Conservation (phyloP, 2,888 invertebrate species). For the Boloria selene region DNA sequence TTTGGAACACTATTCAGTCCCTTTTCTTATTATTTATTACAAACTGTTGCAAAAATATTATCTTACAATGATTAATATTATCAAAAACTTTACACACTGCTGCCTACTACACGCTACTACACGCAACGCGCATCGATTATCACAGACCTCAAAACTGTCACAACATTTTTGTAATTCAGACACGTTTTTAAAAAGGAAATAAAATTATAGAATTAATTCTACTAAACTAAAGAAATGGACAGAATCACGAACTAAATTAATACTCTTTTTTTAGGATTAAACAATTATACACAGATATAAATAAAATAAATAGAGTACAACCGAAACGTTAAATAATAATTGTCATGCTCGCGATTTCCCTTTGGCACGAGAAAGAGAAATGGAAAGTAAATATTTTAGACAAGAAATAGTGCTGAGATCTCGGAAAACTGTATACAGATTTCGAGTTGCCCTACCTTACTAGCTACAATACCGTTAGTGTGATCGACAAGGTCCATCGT, state of each 20-base stretch:
- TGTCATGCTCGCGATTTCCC: conserved; percentile 70
- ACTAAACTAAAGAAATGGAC: conserved; percentile 36
- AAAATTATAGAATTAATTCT: conserved; percentile 28
- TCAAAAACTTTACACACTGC: conserved; percentile 17
- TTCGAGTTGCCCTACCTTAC: conserved; percentile 54
- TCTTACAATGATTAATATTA: conserved; percentile 1
- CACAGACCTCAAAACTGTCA: conserved; percentile 67
- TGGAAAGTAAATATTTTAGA: conserved; percentile 46
- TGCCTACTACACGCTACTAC: conserved; percentile 1
- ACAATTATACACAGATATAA: conserved; percentile 49
- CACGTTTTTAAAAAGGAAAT: conserved; percentile 25
- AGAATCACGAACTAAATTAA: conserved; percentile 37
- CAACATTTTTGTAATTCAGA: conserved; percentile 35
- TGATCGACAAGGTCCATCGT: conserved; percentile 53
- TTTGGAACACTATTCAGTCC: conserved; percentile 14
- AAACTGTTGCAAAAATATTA: conserved; percentile 1
- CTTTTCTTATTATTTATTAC: conserved; percentile 16
- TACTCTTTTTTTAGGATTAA: conserved; percentile 30
- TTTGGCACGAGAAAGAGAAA: conserved; percentile 73
- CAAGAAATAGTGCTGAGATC: conserved; percentile 68
- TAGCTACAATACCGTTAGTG: conserved; percentile 53
- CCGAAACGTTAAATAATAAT: conserved; percentile 53
- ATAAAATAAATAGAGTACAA: conserved; percentile 70
- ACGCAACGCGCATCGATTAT: conserved; percentile 46
- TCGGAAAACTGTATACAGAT: conserved; percentile 74